A percentile compares a stretch with the other conserved stretches of the same genome.
Conservation (phyloP, 2,797 vertebrate species). For the Enteromius thamalakanensis region DNA sequence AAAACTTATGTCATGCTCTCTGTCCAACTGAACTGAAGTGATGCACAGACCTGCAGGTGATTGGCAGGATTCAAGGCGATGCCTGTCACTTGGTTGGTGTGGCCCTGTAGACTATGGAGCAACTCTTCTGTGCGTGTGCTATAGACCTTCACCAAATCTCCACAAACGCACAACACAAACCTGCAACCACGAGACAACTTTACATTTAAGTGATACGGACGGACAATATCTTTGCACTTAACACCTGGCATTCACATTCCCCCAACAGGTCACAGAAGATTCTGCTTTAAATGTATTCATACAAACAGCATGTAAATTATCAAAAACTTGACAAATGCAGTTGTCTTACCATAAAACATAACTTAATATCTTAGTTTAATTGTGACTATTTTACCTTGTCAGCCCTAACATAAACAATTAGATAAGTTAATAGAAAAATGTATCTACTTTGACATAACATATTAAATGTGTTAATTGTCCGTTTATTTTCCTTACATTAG, state of each 20-base stretch:
- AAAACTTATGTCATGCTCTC: background rate
- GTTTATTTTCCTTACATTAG: background rate
- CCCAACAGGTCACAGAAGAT: background rate
- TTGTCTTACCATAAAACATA: too few relatives aligned
- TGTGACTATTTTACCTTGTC: background rate
- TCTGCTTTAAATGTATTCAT: background rate
- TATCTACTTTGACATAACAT: too few relatives aligned
- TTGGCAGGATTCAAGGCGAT: slow-evolving; percentile 87
- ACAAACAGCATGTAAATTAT: too few relatives aligned
- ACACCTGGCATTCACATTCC: background rate
- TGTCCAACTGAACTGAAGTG: too few relatives aligned
- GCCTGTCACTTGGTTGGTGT: slow-evolving; percentile 86
- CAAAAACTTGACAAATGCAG: too few relatives aligned
- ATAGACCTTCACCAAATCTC: slow-evolving; percentile 89
- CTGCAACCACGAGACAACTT: slow-evolving; percentile 67
- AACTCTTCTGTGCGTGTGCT: slow-evolving; percentile 89
- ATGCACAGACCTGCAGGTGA: slow-evolving; percentile 85
- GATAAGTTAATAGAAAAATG: background rate
- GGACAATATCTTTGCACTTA: too few relatives aligned
- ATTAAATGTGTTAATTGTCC: background rate
- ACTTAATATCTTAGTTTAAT: too few relatives aligned
- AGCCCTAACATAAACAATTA: background rate
- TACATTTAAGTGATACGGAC: background rate
- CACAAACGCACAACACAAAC: slow-evolving; percentile 86
- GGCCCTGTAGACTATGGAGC: slow-evolving; percentile 83